Evolutionary conservation across 1,140 invertebrate genomes (phyloP).

Genomic region (Aphaenogaster rudis): DNA sequence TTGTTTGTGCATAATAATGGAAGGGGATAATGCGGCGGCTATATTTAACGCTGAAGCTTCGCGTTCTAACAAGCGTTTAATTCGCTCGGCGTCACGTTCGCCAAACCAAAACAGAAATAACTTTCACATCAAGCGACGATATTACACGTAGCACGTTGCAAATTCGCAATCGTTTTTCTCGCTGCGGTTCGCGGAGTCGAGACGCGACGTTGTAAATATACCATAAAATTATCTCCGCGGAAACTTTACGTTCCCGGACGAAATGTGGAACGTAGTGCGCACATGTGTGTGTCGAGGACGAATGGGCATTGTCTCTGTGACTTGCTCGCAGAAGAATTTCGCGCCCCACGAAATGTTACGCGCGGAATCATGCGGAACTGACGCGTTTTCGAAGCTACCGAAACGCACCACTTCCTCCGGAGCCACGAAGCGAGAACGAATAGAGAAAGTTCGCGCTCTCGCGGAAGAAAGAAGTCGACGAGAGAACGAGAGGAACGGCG

Average conservation of each 20-base stretch:
- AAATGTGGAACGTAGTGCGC: background rate
- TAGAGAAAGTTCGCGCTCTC: constrained; percentile 69
- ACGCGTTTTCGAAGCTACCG: constrained; percentile 73
- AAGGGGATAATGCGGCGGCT: background rate
- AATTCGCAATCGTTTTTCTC: background rate
- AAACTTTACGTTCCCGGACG: constrained; percentile 14
- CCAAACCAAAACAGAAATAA: constrained; percentile 17
- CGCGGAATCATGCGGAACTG: constrained; percentile 66
- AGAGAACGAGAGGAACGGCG: background rate
- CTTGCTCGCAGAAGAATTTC: constrained; percentile 21
- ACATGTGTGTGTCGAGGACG: background rate
- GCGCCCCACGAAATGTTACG: constrained; percentile 31
- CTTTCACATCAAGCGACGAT: constrained; percentile 3
- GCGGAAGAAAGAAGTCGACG: background rate
- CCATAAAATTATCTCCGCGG: constrained; percentile 53
- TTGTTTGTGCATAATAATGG: constrained; percentile 11
- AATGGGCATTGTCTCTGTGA: constrained; percentile 27
- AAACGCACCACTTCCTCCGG: constrained; percentile 69
- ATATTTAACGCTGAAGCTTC: constrained; percentile 9
- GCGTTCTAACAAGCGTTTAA: constrained; percentile 32
- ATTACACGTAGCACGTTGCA: constrained; percentile 6
- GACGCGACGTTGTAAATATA: constrained; percentile 27
- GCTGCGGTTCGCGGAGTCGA: background rate
- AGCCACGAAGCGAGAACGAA: constrained; percentile 67
- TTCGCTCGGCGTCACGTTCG: constrained; percentile 26